Base-by-base conservation (phyloP, 1,140 invertebrate genomes). In the Carposina sasakii region DNA sequence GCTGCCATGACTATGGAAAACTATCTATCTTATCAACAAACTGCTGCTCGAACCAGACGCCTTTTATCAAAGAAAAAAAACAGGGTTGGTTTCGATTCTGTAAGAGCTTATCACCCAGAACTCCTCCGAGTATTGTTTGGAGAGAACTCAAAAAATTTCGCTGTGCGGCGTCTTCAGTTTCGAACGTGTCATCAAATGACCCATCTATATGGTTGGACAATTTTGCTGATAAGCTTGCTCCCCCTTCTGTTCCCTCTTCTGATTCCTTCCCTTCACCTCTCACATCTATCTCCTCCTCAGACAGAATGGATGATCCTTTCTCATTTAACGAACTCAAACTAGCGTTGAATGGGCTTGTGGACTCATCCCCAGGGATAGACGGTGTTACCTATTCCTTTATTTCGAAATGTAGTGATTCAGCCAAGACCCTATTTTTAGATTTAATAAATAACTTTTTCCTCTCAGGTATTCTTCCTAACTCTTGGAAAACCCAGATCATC, bases 311-410 rank as follows among this genome's bases (percentile, higher is more conserved):
- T 26, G 26, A 5, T 1, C 19, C 42, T 28, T 52, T 40, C 13
- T 16, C 37, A 1, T 21, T 33, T 0, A 6, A 13, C n/a, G 48
- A 50, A 34, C 26, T 50, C 12, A 1, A 33, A 6, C 5, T n/a
- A 6, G 28, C 23, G 3, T 15, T 50, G 10, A 30, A 30, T 9
- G 8, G 22, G 1, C n/a, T 50, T 1, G 4, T 10, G 9, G 39
- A 50, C 10, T 42, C 39, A 0, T 40, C 41, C 2, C 41, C 43
- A 3, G 43, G 36, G 0, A 21, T 15, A 13, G 49, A 46, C 30
- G 31, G 31, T 33, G 43, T 50, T 15, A 23, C 48, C 3, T 50
- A 50, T 16, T 31, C 23, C n/a, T 50, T 52, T 31, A 17, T 52
- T n/a, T 10, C 2, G 1, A 52, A 23, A 10, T 36, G 8, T n/a